A percentile compares a stretch with the other conserved stretches of the same genome.
phyloP scores from a whole-genome alignment of 2,113 vertebrate genomes.

The Speoplatyrhinus poulsoni region DNA sequence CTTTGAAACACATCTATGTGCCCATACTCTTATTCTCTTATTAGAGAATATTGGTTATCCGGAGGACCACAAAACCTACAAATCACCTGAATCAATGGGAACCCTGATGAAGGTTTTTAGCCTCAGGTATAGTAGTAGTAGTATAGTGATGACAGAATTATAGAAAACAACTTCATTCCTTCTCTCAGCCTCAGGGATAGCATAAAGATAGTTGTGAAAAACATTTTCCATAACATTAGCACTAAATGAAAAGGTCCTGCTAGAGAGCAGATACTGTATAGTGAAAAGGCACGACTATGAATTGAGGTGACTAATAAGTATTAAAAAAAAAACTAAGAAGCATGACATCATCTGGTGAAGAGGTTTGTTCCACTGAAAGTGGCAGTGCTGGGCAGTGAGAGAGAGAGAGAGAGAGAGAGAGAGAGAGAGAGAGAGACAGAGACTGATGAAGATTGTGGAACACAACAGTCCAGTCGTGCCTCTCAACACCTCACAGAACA shows the following conservation, averaged over 20 bases:
- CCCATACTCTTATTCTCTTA: too few species aligned
- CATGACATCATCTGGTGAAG: constrained; percentile 57
- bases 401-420: too few species aligned
- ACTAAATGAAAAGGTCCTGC: too few species aligned
- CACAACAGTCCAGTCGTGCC: constrained; percentile 36
- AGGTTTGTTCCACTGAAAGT: constrained; percentile 56
- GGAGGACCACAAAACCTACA: constrained; percentile 15
- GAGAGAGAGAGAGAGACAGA: too few species aligned
- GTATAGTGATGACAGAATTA: constrained; percentile 41
- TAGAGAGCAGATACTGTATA: too few species aligned
- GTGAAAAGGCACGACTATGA: not conserved
- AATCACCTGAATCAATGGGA: constrained; percentile 25
- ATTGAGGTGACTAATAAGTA: not conserved
- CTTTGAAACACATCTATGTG: too few species aligned
- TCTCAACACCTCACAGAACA: constrained; percentile 63
- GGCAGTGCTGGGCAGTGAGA: constrained; percentile 1
- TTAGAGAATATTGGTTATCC: constrained; percentile 27
- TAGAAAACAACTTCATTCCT: constrained; percentile 26
- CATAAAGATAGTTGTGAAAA: too few species aligned
- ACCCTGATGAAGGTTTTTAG: not conserved
- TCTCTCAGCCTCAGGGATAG: not conserved
- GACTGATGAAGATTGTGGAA: not conserved
- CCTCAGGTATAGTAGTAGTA: too few species aligned
- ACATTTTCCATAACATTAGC: too few species aligned
- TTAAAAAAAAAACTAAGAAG: not conserved